Evolutionary conservation across 92 coral and sea anemone species (phyloP), one percentile per base, ranked within the genome.

Genomic region (Zoanthus sansibaricus): DNA sequence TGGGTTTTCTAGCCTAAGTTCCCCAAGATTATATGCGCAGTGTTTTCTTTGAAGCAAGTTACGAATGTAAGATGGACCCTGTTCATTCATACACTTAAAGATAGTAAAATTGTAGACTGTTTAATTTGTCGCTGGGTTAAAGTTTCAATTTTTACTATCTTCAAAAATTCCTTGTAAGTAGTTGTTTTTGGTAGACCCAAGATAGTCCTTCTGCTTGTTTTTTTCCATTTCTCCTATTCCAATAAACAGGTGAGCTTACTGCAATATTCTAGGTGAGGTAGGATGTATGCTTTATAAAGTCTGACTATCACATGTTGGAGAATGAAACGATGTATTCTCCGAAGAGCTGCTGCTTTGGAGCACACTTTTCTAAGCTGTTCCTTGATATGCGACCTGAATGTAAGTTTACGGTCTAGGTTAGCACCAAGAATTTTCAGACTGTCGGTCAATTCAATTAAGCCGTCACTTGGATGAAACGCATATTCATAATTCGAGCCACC

Each of bases 271-370:
- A 82, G 48, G 21, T 64, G 75, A 46, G 86, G 72, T 64, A 82
- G 75, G 48, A 66, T 82, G 61, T 82, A 82, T 45, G 73, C 73
- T 73, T 82, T 82, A 82, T 80, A 80, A 17, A 80, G 71, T 45
- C 75, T 55, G 56, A 62, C 68, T 7, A 61, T 61, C 25, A 61
- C 25, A 61, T 61, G 68, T 16, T 61, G 68, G 31, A 47, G 46
- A 30, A 70, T 70, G n/a, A 70, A 70, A 30, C 47, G 4, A 70
- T 37, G 75, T 30, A 70, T 30, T 70, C 47, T 70, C n/a, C 75
- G 46, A 30, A 70, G 17, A 70, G 75, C 75, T 9, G 47, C 75
- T 70, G 47, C 75, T 37, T 70, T 70, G 4, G 46, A 30, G 75
- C 75, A 70, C 47, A 37, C 46, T 37, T 70, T 70, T 30, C 17